phyloP scores from a whole-genome alignment of 1,140 invertebrate species.

The Drosophila auraria region DNA sequence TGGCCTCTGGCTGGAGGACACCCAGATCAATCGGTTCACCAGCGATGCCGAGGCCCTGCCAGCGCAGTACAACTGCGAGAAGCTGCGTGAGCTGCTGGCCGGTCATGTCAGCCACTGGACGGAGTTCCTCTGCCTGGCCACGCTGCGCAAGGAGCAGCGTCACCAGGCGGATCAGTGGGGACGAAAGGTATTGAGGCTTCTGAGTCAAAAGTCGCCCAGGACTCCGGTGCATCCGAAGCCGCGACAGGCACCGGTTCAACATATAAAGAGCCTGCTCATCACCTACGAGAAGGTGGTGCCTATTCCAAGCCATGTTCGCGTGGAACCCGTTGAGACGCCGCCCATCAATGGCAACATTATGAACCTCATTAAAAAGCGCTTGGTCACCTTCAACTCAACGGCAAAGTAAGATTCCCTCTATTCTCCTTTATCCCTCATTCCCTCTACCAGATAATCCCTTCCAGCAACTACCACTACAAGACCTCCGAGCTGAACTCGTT shows the following conservation, averaged over 20 bases:
- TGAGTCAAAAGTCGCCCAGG: conserved; percentile 31
- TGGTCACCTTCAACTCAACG: conserved; percentile 60
- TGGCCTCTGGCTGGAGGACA: conserved; percentile 92
- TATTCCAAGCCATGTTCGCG: conserved; percentile 48
- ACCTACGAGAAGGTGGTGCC: conserved; percentile 88
- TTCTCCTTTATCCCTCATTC: too few relatives aligned
- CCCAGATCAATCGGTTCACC: conserved; percentile 86
- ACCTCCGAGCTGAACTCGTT: conserved; percentile 89
- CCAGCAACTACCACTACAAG: conserved; percentile 85
- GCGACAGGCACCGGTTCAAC: conserved; percentile 85
- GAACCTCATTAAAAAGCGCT: conserved; percentile 43
- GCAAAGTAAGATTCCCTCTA: conserved; percentile 61
- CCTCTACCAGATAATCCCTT: not conserved
- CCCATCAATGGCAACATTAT: conserved; percentile 41
- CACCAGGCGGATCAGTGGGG: conserved; percentile 86
- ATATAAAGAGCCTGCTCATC: conserved; percentile 87
- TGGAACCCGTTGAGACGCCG: conserved; percentile 24
- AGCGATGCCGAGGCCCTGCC: conserved; percentile 87
- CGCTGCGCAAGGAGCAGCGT: conserved; percentile 86
- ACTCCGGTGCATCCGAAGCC: conserved; percentile 62
- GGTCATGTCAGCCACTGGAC: conserved; percentile 87
- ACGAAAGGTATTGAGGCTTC: conserved; percentile 59
- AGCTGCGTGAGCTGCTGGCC: conserved; percentile 85
- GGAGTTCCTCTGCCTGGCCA: conserved; percentile 88
- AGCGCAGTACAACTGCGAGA: conserved; percentile 89